Percentiles rank a stretch among this genome's conserved stretches.
Evolutionary conservation across 2,888 invertebrate species (phyloP).

Genomic region (Pegoplata infirma): DNA sequence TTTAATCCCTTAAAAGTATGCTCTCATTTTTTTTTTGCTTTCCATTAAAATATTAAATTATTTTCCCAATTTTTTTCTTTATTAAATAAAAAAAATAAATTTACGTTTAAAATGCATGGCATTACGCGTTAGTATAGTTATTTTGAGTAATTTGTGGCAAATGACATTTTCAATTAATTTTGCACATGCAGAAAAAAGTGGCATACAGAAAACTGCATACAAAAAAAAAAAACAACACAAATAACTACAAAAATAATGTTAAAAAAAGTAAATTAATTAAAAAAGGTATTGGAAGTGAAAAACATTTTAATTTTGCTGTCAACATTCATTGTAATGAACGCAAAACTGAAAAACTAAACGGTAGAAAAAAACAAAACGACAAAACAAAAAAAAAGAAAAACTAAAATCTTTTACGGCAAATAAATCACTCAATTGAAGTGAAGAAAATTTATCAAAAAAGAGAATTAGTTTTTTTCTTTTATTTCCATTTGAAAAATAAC

Average conservation of each 20-base stretch:
- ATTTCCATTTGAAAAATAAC: background rate
- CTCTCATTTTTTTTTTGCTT: no score
- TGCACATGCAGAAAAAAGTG: constrained; percentile 43
- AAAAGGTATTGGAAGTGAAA: constrained; percentile 73
- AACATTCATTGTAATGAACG: constrained; percentile 65
- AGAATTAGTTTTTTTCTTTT: constrained; percentile 14
- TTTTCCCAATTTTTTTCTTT: background rate
- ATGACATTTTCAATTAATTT: constrained; percentile 74
- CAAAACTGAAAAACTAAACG: constrained; percentile 2
- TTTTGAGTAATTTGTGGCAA: constrained; percentile 60
- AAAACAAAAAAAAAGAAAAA: constrained; percentile 23
- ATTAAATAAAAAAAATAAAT: no score
- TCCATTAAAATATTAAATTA: no score
- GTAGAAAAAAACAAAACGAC: constrained; percentile 10
- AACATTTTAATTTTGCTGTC: constrained; percentile 75
- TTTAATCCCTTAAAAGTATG: no score
- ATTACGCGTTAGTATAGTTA: constrained; percentile 23
- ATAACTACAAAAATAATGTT: constrained; percentile 3
- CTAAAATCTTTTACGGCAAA: constrained; percentile 76
- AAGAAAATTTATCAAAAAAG: background rate
- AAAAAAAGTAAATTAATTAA: constrained; percentile 72
- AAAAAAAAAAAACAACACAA: constrained; percentile 31
- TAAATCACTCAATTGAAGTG: constrained; percentile 75
- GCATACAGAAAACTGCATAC: constrained; percentile 50
- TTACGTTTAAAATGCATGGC: no score